A percentile compares a stretch with the other conserved stretches of the same genome.
Evolutionary conservation across 92 coral and sea anemone genomes (phyloP).

Genomic region (Scolanthus callimorphus): DNA sequence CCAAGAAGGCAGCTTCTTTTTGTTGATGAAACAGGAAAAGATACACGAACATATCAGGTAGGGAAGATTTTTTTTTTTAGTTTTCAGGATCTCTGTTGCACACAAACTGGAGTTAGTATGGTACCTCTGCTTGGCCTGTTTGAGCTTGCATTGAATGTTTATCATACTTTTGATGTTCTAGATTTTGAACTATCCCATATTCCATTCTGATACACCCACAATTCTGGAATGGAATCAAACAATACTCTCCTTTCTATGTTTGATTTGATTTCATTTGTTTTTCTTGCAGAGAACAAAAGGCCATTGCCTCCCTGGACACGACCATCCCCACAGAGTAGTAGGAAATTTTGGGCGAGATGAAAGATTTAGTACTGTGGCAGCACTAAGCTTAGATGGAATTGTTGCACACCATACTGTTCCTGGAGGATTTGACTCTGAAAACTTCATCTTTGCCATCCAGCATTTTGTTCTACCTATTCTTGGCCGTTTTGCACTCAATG

Average conservation of each 20-base stretch:
- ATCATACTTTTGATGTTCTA: too few species aligned
- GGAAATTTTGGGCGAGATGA: constrained; percentile 29
- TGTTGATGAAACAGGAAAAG: too few species aligned
- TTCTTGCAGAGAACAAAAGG: constrained; percentile 31
- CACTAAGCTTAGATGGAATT: constrained; percentile 36
- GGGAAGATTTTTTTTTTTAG: too few species aligned
- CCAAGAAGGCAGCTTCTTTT: too few species aligned
- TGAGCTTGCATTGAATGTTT: too few species aligned
- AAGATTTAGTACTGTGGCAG: constrained; percentile 29
- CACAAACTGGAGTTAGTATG: too few species aligned
- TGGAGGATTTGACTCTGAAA: constrained; percentile 12
- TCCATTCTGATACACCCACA: background rate
- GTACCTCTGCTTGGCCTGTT: too few species aligned
- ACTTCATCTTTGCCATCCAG: constrained; percentile 24
- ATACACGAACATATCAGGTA: too few species aligned
- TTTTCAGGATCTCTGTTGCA: too few species aligned
- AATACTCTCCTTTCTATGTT: background rate
- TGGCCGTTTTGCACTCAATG: constrained; percentile 28
- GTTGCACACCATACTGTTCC: constrained; percentile 26
- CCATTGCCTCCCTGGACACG: constrained; percentile 22
- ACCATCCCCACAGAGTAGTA: background rate
- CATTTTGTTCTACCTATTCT: constrained; percentile 22
- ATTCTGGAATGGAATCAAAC: background rate
- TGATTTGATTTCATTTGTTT: too few species aligned
- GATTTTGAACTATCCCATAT: too few species aligned